Evolutionary conservation across 2,113 vertebrate genomes (phyloP).

Genomic region (Myrmecobius fasciatus): DNA sequence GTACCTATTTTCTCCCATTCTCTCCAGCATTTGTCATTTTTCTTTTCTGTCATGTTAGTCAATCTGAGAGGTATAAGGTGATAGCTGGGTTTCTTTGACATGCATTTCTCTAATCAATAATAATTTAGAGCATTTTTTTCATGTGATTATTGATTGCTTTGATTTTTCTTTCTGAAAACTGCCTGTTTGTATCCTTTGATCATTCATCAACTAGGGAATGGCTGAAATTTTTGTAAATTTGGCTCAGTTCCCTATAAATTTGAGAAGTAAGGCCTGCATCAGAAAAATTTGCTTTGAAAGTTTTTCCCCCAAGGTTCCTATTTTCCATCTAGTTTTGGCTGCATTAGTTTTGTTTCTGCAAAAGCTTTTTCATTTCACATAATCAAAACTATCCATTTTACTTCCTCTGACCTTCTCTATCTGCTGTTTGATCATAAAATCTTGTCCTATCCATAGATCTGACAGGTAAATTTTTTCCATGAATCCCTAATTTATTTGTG

Average conservation of each 20-base stretch:
- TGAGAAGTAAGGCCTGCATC: not conserved
- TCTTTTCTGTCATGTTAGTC: not conserved
- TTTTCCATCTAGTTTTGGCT: not conserved
- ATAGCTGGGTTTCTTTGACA: not conserved
- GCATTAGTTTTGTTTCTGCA: not conserved
- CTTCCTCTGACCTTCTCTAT: not conserved
- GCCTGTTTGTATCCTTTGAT: not conserved
- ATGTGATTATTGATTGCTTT: not conserved
- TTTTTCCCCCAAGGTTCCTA: not conserved
- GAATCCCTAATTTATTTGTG: not conserved
- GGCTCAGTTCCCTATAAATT: not conserved
- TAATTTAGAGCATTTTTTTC: not conserved
- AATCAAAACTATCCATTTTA: not conserved
- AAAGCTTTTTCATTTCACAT: not conserved
- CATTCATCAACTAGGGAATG: not conserved
- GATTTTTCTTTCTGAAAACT: not conserved
- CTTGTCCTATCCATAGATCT: not conserved
- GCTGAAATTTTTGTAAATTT: not conserved
- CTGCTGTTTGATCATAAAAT: not conserved
- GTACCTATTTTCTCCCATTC: not conserved
- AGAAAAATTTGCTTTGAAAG: not conserved
- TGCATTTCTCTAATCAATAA: not conserved
- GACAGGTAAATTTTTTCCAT: not conserved
- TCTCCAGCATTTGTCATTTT: not conserved
- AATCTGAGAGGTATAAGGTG: not conserved